Conservation (phyloP, 2,113 vertebrate genomes). For the Psophia crepitans region DNA sequence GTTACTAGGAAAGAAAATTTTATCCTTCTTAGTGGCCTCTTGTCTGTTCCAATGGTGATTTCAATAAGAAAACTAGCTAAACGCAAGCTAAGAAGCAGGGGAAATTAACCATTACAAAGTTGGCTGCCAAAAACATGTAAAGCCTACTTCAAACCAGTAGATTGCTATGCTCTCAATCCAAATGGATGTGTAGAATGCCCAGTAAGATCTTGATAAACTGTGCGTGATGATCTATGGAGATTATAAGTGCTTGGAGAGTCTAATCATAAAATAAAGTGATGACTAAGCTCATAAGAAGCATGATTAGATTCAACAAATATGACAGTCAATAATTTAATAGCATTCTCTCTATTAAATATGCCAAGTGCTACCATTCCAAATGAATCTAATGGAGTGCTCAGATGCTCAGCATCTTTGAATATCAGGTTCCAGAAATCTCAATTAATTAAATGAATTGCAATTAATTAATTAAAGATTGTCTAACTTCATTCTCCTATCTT, state of each 20-base stretch:
- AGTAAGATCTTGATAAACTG: accelerated
- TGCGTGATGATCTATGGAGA: background rate
- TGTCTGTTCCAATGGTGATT: background rate
- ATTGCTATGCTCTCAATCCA: background rate
- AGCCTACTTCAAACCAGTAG: background rate
- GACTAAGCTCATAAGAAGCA: background rate
- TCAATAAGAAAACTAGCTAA: background rate
- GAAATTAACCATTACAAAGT: background rate
- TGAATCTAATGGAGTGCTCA: background rate
- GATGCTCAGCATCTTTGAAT: background rate
- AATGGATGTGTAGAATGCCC: background rate
- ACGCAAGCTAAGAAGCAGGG: background rate
- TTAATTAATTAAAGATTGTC: background rate
- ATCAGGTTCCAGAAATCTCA: background rate
- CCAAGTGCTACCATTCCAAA: background rate
- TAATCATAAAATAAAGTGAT: background rate
- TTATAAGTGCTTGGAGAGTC: background rate
- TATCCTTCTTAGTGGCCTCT: background rate
- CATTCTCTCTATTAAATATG: background rate
- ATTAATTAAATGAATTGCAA: background rate
- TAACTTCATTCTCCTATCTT: background rate
- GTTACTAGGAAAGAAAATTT: background rate
- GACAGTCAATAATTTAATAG: background rate
- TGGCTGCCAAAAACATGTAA: background rate
- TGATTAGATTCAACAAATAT: background rate